Evolutionary conservation across 2,113 vertebrate genomes (phyloP).

Genomic region (Cairina moschata): DNA sequence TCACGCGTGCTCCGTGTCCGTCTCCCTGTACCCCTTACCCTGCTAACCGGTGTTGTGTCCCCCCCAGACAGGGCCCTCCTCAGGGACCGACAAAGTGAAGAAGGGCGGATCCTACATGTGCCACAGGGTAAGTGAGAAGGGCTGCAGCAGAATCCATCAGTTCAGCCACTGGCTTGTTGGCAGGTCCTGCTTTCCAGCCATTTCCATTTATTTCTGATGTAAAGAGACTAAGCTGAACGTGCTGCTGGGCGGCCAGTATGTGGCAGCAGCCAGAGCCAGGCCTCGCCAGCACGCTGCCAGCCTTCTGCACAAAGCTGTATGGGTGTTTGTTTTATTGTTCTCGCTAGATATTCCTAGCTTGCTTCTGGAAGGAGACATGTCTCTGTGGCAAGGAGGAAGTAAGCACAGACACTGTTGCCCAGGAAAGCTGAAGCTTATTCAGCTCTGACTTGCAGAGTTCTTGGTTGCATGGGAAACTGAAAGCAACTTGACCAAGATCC

Average conservation of each 20-base stretch:
- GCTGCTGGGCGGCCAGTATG: neutral
- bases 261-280: neutral
- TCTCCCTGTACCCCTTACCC: neutral
- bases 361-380: neutral
- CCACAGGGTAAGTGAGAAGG: constrained; percentile 85
- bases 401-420: neutral
- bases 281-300: too few relatives aligned
- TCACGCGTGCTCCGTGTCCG: neutral
- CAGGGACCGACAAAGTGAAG: constrained; percentile 91
- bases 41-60: neutral
- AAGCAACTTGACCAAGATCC: neutral
- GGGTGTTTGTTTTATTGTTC: neutral
- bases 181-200: neutral
- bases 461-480: neutral
- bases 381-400: neutral
- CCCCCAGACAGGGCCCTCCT: constrained; percentile 85
- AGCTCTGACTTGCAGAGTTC: neutral
- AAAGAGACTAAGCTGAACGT: too few relatives aligned
- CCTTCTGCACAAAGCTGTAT: neutral
- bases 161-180: neutral
- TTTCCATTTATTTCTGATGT: neutral
- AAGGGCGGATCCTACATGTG: constrained; percentile 99
- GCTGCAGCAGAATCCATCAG: too few relatives aligned
- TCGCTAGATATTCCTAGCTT: neutral
- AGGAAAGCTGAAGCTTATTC: neutral